Evolutionary conservation across 2,888 invertebrate species (phyloP).

Genomic region (Morpho deidamia): DNA sequence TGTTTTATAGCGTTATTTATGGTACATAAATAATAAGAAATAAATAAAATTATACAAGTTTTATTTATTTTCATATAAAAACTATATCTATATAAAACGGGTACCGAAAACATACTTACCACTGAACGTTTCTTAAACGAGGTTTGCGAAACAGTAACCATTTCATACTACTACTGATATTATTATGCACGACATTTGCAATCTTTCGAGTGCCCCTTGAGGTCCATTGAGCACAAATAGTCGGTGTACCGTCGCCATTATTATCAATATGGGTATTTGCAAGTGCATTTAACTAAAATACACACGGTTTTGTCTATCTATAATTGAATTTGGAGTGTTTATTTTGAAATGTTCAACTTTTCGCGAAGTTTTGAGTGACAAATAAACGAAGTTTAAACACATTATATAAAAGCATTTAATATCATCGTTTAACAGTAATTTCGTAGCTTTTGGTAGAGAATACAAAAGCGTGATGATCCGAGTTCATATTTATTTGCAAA

Average conservation of each 20-base stretch:
- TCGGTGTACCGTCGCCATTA: background rate
- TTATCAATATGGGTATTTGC: background rate
- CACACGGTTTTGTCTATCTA: background rate
- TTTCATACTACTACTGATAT: constrained; percentile 4
- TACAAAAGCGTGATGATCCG: no score
- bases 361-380: background rate
- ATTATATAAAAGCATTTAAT: no score
- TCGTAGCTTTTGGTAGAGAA: no score
- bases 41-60: no score
- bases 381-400: no score
- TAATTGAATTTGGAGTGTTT: background rate
- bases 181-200: constrained; percentile 8
- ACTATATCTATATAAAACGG: no score
- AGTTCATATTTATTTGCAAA: no score
- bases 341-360: background rate
- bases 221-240: constrained; percentile 10
- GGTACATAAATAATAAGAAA: no score
- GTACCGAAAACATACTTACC: background rate
- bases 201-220: constrained; percentile 9
- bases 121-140: background rate
- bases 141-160: background rate
- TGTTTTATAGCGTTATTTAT: no score
- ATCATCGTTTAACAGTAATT: no score
- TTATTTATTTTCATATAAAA: no score
- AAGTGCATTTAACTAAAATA: constrained; percentile 1